Conservation (phyloP, 1,140 invertebrate genomes). For the Meteorus sp. region DNA sequence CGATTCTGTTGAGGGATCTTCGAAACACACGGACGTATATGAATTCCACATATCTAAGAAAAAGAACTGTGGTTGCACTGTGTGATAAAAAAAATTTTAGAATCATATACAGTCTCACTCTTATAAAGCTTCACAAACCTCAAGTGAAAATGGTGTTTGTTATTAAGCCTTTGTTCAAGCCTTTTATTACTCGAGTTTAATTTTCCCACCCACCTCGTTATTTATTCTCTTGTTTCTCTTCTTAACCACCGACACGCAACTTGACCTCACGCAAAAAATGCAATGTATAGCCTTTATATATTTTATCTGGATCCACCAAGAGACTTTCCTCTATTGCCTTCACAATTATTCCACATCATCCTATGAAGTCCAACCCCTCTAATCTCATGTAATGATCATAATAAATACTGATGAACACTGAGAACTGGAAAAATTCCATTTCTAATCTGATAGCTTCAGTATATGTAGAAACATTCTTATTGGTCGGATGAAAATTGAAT, state of each 20-base stretch:
- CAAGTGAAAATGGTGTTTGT: constrained; percentile 2
- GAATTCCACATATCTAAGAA: not conserved
- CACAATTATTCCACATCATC: too few relatives aligned
- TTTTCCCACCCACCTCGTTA: constrained; percentile 2
- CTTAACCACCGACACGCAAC: constrained; percentile 31
- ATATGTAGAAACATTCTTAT: not conserved
- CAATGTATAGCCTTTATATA: constrained; percentile 29
- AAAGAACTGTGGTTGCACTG: not conserved
- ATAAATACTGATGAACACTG: not conserved
- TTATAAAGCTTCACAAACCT: too few relatives aligned
- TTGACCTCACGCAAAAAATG: constrained; percentile 31
- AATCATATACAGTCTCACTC: constrained; percentile 1
- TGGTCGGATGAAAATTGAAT: not conserved
- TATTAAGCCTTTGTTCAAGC: not conserved
- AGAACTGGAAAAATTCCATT: too few relatives aligned
- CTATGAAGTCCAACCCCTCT: too few relatives aligned
- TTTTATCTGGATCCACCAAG: constrained; percentile 6
- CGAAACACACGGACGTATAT: too few relatives aligned
- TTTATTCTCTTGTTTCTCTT: constrained; percentile 30
- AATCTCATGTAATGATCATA: not conserved
- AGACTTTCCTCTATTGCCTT: constrained; percentile 2
- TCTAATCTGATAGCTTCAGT: not conserved
- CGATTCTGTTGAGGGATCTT: too few relatives aligned
- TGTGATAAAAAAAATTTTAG: not conserved
- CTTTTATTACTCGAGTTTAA: not conserved